A percentile compares a stretch with the other conserved stretches of the same genome.
phyloP scores from a whole-genome alignment of 1,140 invertebrate species.

The Lucilia sericata region DNA sequence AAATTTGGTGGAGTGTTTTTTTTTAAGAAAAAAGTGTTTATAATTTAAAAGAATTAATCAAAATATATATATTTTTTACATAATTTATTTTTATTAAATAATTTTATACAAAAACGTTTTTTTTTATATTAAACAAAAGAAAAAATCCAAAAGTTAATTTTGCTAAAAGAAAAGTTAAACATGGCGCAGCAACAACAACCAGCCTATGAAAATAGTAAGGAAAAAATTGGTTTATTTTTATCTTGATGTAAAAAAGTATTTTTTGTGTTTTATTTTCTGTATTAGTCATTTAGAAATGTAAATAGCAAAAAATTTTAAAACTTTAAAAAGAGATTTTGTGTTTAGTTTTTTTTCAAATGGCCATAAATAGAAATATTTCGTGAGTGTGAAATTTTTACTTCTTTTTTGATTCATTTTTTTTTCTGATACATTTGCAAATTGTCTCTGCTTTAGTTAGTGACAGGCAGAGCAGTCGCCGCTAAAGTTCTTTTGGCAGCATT shows the following conservation, averaged over 20 bases:
- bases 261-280: background rate
- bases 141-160: background rate
- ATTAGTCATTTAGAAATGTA: background rate
- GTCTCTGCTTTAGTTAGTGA: background rate
- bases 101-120: background rate
- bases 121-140: background rate
- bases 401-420: background rate
- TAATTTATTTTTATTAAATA: constrained; percentile 21
- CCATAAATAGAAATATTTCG: constrained; percentile 40
- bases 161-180: constrained; percentile 17
- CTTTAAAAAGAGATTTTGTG: background rate
- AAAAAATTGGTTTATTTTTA: constrained; percentile 20
- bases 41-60: background rate
- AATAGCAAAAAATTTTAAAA: background rate
- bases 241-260: background rate
- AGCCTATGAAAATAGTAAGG: constrained; percentile 66
- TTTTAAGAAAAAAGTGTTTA: background rate
- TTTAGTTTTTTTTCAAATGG: background rate
- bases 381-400: background rate
- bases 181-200: constrained; percentile 59
- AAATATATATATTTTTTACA: constrained; percentile 22
- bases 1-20: constrained; percentile 3
- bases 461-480: background rate
- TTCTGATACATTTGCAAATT: background rate
- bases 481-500: too few species aligned